Evolutionary conservation across 1,140 invertebrate genomes (phyloP), one percentile per base, ranked within the genome.

Genomic region (Zophobas atratus): DNA sequence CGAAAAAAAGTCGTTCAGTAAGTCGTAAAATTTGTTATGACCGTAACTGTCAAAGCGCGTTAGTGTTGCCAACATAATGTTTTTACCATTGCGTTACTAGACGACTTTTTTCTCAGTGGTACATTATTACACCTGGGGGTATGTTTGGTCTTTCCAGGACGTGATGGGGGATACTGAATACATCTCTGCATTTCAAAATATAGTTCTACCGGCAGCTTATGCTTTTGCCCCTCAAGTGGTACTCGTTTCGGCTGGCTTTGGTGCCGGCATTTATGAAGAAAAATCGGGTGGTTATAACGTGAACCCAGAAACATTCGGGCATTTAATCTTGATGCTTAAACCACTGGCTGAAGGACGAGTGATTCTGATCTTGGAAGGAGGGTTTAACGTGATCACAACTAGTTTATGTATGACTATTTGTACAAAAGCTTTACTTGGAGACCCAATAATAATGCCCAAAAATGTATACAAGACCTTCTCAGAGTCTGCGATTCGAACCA

Each of bases 171-270:
- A 99, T 88, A 86, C 91, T 48, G 97, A 99, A 81, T 99, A 99
- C 82, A 88, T 97, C 5, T 88, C 94, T 55, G 96, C 96, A 32
- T 98, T 99, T 84, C 92, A 93, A 56, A 93, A 96, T 84, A 88
- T 99, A 6, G 89, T 99, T 36, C 90, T 99, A 83, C 98, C 98
- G 0, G 92, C 98, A 73, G 95, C 95, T 0, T 97, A 97, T 86
- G 92, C 97, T 86, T 99, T 92, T 87, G 91, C 93, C 84, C 97
- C 97, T 0, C 93, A 99, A 80, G 88, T 99, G 70, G 93, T 99
- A 6, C 85, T 99, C 1, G 91, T 99, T 1, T 98, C 97, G 0
- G 96, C 97, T 71, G 97, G 98, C 0, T 99, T 98, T 86, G 97
- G 99, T 90, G 97, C 97, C 33, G 96, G 95, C 55, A 88, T 93